These are phyloP conservation scores for Holothuria glaberrima DNA, from an alignment of 35 echinoderm and acorn worm species.

Conservation along the genomic window DNA sequence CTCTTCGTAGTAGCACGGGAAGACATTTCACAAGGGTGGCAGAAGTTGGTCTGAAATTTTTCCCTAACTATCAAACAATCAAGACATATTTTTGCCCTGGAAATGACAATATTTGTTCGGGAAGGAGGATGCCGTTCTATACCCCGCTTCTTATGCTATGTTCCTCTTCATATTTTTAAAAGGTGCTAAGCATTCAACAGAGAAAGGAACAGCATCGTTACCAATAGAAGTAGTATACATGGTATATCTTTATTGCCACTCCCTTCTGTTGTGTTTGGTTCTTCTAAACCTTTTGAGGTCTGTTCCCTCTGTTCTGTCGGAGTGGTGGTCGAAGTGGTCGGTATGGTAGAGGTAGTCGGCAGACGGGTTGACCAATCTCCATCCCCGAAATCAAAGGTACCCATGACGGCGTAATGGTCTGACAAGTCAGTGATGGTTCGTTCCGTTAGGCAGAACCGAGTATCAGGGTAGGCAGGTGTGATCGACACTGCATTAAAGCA, in stretches of 20 bases:
- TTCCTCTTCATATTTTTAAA: no score
- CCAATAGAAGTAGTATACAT: neutral
- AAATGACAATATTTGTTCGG: no score
- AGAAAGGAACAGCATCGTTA: neutral
- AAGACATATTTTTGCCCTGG: no score
- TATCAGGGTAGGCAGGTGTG: constrained; percentile 56
- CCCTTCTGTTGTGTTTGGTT: constrained; percentile 6
- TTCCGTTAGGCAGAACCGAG: constrained; percentile 9
- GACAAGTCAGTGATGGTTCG: constrained; percentile 65
- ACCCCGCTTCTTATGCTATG: no score
- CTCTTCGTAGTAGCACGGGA: no score
- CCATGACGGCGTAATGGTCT: constrained; percentile 67
- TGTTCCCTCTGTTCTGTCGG: neutral
- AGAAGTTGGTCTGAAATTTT: no score
- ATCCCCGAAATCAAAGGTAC: constrained; percentile 39
- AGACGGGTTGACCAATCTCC: neutral
- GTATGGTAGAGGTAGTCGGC: neutral
- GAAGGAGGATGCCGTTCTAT: no score
- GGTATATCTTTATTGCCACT: neutral
- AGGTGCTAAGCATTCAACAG: no score
- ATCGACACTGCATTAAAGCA: constrained; percentile 31
- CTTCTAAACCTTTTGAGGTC: neutral
- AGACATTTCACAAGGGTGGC: no score
- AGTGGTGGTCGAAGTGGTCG: neutral
- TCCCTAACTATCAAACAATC: no score